These are phyloP conservation scores for Priocnemis perturbator DNA, from an alignment of 2,888 invertebrate species.

Conservation along the genomic window DNA sequence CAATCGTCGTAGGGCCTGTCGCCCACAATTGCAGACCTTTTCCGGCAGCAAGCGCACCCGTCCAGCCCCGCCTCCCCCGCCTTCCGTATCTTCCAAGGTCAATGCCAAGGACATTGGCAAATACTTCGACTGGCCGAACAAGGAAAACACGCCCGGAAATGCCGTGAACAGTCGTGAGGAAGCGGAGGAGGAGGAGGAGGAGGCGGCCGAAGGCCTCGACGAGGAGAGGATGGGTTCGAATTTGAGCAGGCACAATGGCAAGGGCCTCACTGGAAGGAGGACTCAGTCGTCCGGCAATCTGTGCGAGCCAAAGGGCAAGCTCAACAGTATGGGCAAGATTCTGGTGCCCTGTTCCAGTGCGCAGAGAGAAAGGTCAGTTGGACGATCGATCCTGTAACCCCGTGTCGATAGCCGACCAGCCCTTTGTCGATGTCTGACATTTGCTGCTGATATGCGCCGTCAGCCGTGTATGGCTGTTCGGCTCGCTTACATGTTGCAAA, in stretches of 20 bases:
- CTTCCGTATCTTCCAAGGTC: constrained; percentile 59
- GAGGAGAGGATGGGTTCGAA: constrained; percentile 82
- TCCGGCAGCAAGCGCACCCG: constrained; percentile 46
- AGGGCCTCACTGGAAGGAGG: constrained; percentile 83
- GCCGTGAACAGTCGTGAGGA: constrained; percentile 49
- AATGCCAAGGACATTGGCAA: constrained; percentile 66
- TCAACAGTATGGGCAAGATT: constrained; percentile 71
- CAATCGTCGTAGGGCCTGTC: constrained; percentile 55
- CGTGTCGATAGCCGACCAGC: too few species aligned
- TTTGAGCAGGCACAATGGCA: constrained; percentile 85
- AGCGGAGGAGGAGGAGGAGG: neutral
- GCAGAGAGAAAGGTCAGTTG: constrained; percentile 65
- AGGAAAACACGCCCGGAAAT: constrained; percentile 67
- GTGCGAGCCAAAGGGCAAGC: constrained; percentile 77
- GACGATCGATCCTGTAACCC: neutral
- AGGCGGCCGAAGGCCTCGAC: constrained; percentile 4
- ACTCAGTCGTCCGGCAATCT: constrained; percentile 86
- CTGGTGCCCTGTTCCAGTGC: constrained; percentile 70
- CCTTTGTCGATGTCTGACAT: too few species aligned
- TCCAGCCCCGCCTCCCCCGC: constrained; percentile 48
- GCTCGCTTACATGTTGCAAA: too few species aligned
- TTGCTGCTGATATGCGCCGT: too few species aligned
- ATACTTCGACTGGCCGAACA: constrained; percentile 67
- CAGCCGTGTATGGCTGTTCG: too few species aligned
- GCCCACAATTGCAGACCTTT: constrained; percentile 53